Conservation (phyloP, 2,797 vertebrate species). For the Zalophus californianus region DNA sequence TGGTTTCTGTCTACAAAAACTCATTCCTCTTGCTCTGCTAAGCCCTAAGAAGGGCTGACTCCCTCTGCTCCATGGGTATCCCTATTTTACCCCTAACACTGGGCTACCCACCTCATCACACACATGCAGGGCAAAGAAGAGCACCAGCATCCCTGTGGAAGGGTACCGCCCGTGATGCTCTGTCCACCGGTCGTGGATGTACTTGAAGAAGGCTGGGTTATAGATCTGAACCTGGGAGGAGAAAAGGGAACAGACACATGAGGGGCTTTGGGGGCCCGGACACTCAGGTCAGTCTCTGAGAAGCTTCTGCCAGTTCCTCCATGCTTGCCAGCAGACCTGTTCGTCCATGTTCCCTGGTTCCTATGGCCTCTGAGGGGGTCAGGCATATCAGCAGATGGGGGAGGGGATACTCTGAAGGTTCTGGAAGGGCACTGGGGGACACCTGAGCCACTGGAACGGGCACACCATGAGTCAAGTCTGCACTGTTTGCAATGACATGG, state of each 20-base stretch:
- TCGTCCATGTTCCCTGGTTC: background rate
- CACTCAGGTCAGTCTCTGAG: background rate
- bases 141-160: slow-evolving; percentile 98
- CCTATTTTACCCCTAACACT: background rate
- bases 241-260: background rate
- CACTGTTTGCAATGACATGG: background rate
- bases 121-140: slow-evolving; percentile 98
- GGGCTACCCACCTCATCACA: slow-evolving; percentile 94
- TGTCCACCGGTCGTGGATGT: slow-evolving; percentile 98
- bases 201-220: slow-evolving; percentile 99
- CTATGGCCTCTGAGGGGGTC: background rate
- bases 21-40: background rate
- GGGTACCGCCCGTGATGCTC: slow-evolving; percentile 97
- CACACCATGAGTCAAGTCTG: background rate
- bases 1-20: slow-evolving; percentile 30
- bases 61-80: background rate
- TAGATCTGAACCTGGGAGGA: slow-evolving; percentile 96
- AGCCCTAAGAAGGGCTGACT: background rate
- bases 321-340: background rate
- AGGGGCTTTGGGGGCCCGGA: background rate
- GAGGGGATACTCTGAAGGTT: background rate
- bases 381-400: background rate
- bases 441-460: background rate
- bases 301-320: background rate
- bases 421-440: background rate